phyloP scores from a whole-genome alignment of 1,140 invertebrate genomes.

The Calycopis cecrops region DNA sequence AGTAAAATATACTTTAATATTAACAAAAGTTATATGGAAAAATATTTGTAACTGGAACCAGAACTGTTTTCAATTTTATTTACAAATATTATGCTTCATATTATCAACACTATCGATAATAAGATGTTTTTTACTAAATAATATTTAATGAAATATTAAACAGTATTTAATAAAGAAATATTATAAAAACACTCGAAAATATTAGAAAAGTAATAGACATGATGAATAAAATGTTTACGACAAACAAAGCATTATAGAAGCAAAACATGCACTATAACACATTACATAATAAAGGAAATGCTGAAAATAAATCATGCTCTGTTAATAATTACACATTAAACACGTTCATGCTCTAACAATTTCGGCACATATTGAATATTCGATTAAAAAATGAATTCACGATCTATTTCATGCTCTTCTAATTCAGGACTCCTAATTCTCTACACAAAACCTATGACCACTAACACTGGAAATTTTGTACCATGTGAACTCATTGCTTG shows the following conservation, averaged over 20 bases:
- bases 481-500: slow-evolving; percentile 64
- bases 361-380: slow-evolving; percentile 1
- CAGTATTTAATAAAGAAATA: neutral
- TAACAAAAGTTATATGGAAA: no score
- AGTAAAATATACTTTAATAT: neutral
- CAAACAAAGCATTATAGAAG: slow-evolving; percentile 1
- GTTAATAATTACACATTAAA: neutral
- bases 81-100: neutral
- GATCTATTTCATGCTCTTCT: slow-evolving; percentile 33
- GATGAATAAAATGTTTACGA: neutral
- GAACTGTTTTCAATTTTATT: no score
- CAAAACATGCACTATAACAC: neutral
- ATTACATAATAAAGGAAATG: neutral
- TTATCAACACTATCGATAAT: neutral
- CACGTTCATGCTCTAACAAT: slow-evolving; percentile 3
- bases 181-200: neutral
- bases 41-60: no score
- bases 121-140: neutral
- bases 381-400: neutral
- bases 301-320: slow-evolving; percentile 1
- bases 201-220: neutral
- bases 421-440: slow-evolving; percentile 20
- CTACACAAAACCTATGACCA: slow-evolving; percentile 43
- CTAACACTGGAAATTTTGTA: slow-evolving; percentile 51
- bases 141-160: neutral